Base-by-base conservation (phyloP, 1,140 invertebrate genomes). In the Popillia japonica region DNA sequence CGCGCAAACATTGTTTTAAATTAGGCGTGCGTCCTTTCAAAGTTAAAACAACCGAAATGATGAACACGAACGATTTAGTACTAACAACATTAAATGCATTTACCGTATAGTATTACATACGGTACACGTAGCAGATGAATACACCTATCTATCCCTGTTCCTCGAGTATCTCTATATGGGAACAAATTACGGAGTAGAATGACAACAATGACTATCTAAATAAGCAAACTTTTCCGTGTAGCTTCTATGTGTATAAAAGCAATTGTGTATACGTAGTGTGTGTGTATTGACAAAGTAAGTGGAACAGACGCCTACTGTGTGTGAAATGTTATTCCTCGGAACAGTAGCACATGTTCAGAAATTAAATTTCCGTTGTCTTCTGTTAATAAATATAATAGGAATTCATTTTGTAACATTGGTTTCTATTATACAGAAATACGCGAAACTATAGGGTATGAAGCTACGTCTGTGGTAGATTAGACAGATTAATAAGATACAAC, bases 161-260 rank as follows among this genome's bases (percentile, higher is more conserved):
- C 27, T 34, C 27, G 27, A 34, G 27, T 34, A 8, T 44, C 42
- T 44, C 0, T 44, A 2, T 44, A 14, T 14, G 48, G 17, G 17
- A 55, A 55, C 48, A 55, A 55, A 55, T 55, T 55, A 55, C 48
- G n/a, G 48, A 55, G 48, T 14, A 7, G 14, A 55, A 55, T 55
- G 48, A 55, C 48, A 55, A 55, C 48, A 55, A 55, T 55, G 48
- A n/a, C 48, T 55, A 55, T 55, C 48, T 55, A 55, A 55, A 55
- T 55, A 55, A 55, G 48, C 14, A 55, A 55, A 55, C 48, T 55
- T 55, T 55, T 55, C 48, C 48, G 14, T 55, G 48, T 55, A 14
- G 14, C 48, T 55, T 55, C 11, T 17, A 55, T 17, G 48, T 55
- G 17, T 17, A 55, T 17, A 34, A 34, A 34, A 34, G 27, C 27